These are phyloP conservation scores for Esox niger DNA, from an alignment of 2,113 vertebrate genomes.

Conservation along the genomic window DNA sequence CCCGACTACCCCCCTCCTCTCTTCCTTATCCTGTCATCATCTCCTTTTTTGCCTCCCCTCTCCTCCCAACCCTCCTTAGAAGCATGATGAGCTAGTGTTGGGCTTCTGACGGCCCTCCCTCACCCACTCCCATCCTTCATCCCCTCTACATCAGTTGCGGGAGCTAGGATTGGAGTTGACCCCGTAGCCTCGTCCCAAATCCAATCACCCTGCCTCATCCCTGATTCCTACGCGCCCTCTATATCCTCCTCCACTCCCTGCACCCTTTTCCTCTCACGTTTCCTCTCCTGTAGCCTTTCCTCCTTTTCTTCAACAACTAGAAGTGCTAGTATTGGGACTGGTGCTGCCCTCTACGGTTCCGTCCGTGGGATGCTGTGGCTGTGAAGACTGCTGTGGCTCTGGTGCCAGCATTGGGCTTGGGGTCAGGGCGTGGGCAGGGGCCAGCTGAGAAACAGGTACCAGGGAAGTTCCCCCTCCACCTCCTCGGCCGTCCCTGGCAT, in stretches of 20 bases:
- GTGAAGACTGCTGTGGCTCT: conserved; percentile 72
- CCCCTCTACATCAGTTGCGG: conserved; percentile 25
- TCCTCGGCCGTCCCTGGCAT: conserved; percentile 55
- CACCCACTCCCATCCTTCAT: conserved; percentile 30
- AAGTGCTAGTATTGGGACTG: conserved; percentile 85
- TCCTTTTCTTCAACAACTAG: conserved; percentile 82
- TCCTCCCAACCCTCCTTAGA: conserved; percentile 23
- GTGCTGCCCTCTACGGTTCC: conserved; percentile 78
- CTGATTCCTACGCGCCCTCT: conserved; percentile 2
- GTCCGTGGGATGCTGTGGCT: conserved; percentile 71
- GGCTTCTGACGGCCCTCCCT: no score
- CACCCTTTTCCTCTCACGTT: conserved; percentile 28
- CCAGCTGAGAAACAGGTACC: conserved; percentile 50
- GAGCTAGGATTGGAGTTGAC: conserved; percentile 33
- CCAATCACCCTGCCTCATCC: conserved; percentile 30
- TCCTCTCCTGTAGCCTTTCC: not conserved
- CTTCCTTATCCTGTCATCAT: not conserved
- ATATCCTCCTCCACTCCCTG: not conserved
- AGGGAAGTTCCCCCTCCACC: conserved; percentile 25
- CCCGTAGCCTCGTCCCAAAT: conserved; percentile 17
- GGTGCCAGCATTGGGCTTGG: conserved; percentile 64
- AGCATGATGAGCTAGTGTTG: not conserved
- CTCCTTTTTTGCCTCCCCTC: conserved; percentile 8
- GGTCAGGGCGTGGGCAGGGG: conserved; percentile 33
- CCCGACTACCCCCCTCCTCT: conserved; percentile 33